Evolutionary conservation across 1,140 invertebrate genomes (phyloP), one percentile per base, ranked within the genome.

Genomic region (Dreissena rostriformis): DNA sequence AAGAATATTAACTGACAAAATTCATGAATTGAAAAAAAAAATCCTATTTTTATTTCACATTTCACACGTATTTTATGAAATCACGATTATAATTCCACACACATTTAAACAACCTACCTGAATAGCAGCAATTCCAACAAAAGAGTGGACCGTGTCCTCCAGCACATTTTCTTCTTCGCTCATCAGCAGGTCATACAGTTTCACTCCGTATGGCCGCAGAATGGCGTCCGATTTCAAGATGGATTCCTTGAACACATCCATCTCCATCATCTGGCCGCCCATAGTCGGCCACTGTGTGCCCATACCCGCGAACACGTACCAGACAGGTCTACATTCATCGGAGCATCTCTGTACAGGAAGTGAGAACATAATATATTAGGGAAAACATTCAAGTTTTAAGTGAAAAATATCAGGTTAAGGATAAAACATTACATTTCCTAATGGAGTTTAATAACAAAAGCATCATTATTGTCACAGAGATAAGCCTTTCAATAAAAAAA

Each of bases 281-380:
- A 99, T 99, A 84, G 97, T 97, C 66, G 96, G 94, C 98, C 98
- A 99, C 94, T 99, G 98, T 55, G 96, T 96, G 15, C 98, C 98
- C 98, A 99, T 99, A 53, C 98, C 98, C 68, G 98, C 97, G 93
- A 98, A 99, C 55, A 99, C 95, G 92, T 96, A 99, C 97, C 98
- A 99, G 29, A 99, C 93, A 0, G 98, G 98, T 39, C 97, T 95
- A 29, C 90, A 90, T 61, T 93, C 93, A 73, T 85, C 85, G 39
- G 78, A 29, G 63, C 83, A 86, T 85, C 87, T 86, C 92, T 93
- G 82, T 12, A 83, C 39, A 39, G 39, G 8, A 39, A 86, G 29
- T 24, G 55, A n/a, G 61, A 51, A 72, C 24, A 53, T 26, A 7
- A 11, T 39, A 39, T 39, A 39, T 39, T 39, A 5, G 2, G 8